Conservation (phyloP, 2,113 vertebrate species). For the Strigops habroptila region DNA sequence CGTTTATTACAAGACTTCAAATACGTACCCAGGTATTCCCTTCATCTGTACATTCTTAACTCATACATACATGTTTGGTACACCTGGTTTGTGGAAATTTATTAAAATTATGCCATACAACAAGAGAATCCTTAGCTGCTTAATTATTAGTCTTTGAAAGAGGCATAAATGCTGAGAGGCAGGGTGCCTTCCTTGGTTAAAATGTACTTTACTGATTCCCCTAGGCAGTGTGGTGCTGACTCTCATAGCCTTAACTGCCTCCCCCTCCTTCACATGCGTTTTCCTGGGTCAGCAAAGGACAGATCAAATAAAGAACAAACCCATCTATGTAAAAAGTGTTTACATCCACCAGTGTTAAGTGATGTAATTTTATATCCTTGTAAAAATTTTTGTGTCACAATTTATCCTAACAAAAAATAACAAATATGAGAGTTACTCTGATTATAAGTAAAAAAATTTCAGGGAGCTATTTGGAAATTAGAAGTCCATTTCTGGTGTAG, state of each 20-base stretch:
- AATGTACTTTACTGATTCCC: neutral
- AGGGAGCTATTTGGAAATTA: neutral
- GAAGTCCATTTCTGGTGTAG: neutral
- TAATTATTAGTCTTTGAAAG: neutral
- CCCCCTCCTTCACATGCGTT: neutral
- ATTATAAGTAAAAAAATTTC: neutral
- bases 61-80: fast-evolving
- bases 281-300: neutral
- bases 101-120: neutral
- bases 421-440: neutral
- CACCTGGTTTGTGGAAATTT: neutral
- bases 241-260: neutral
- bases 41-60: neutral
- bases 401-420: neutral
- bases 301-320: neutral
- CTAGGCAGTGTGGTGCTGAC: neutral
- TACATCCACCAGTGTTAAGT: neutral
- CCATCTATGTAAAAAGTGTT: neutral
- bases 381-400: neutral
- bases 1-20: neutral
- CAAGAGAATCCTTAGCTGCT: neutral
- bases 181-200: neutral
- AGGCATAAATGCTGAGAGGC: neutral
- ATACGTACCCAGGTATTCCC: fast-evolving
- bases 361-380: neutral